These are phyloP conservation scores for Eudorcas thomsonii DNA, from an alignment of 2,113 vertebrate genomes.

Conservation along the genomic window DNA sequence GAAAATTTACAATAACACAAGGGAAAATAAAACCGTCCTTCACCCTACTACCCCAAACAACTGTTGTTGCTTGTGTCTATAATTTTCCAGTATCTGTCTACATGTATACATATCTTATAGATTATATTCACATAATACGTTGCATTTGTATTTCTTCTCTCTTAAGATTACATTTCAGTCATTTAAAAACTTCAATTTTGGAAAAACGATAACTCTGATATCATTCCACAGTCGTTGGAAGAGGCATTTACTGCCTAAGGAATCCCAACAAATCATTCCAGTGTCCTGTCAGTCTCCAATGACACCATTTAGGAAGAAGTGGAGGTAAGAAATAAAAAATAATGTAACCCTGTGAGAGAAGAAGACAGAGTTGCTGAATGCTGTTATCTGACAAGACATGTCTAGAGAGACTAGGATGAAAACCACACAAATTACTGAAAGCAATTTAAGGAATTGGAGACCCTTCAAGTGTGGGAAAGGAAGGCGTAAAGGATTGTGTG, in stretches of 20 bases:
- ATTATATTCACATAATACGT: background rate
- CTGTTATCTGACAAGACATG: constrained; percentile 30
- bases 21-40: background rate
- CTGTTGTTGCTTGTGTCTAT: background rate
- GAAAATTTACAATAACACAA: background rate
- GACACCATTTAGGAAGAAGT: constrained; percentile 49
- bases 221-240: background rate
- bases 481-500: background rate
- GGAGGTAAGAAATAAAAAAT: constrained; percentile 35
- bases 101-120: background rate
- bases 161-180: background rate
- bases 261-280: constrained; percentile 30
- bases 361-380: background rate
- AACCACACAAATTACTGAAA: constrained; percentile 44
- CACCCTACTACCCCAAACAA: background rate
- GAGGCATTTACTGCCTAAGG: constrained; percentile 14
- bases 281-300: constrained; percentile 41
- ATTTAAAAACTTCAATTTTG: constrained; percentile 29
- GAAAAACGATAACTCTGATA: background rate
- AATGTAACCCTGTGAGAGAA: background rate
- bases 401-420: constrained; percentile 29
- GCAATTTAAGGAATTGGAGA: constrained; percentile 40
- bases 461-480: background rate
- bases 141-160: background rate
- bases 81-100: background rate